These are phyloP conservation scores for Burhinus bistriatus DNA, from an alignment of 2,113 vertebrate genomes.

Conservation along the genomic window DNA sequence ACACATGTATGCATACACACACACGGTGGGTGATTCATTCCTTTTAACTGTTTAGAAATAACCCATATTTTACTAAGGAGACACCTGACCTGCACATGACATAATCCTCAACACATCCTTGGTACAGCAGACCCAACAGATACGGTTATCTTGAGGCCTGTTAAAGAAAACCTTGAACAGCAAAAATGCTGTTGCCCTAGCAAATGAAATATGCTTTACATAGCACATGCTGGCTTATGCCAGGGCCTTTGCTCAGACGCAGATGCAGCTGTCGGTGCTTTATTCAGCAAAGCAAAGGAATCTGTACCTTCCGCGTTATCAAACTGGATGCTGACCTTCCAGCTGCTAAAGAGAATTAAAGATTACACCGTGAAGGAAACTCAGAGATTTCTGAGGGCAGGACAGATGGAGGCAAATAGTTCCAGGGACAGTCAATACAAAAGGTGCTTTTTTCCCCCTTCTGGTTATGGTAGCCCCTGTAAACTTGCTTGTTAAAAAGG, in stretches of 20 bases:
- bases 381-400: neutral
- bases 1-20: neutral
- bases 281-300: neutral
- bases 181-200: neutral
- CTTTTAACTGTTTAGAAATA: neutral
- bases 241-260: neutral
- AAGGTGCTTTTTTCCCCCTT: neutral
- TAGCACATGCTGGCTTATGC: neutral
- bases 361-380: neutral
- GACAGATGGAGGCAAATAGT: neutral
- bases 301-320: neutral
- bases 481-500: neutral
- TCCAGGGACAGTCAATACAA: neutral
- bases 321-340: neutral
- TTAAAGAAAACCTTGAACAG: neutral
- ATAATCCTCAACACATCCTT: neutral
- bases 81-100: neutral
- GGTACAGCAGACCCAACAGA: neutral
- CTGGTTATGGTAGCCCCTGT: neutral
- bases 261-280: neutral
- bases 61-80: neutral
- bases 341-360: neutral
- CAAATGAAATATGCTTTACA: neutral
- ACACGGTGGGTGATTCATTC: neutral
- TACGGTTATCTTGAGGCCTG: neutral